phyloP scores from a whole-genome alignment of 1,140 invertebrate species.

The Caligus rogercresseyi region DNA sequence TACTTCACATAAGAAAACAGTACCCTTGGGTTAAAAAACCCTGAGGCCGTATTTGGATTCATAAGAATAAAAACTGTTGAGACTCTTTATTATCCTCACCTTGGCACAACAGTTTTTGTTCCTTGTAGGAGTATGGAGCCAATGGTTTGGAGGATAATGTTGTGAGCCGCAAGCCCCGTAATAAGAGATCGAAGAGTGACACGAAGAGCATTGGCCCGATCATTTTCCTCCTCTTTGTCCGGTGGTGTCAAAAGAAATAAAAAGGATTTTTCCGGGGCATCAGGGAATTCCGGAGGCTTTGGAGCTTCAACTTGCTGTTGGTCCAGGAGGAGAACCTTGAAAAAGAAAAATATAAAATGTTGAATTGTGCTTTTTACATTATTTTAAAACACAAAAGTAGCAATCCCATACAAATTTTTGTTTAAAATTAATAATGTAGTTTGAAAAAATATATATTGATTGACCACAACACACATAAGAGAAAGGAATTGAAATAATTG shows the following conservation, averaged over 20 bases:
- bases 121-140: slow-evolving; percentile 60
- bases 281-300: slow-evolving; percentile 23
- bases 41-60: background rate
- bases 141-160: slow-evolving; percentile 73
- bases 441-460: no score
- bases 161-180: slow-evolving; percentile 69
- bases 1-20: no score
- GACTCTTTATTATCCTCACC: slow-evolving; percentile 29
- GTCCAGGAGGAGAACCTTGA: slow-evolving; percentile 47
- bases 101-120: slow-evolving; percentile 34
- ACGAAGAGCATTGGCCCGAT: slow-evolving; percentile 36
- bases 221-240: slow-evolving; percentile 6
- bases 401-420: no score
- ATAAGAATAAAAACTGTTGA: background rate
- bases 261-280: slow-evolving; percentile 24
- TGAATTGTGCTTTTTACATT: no score
- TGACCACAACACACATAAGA: no score
- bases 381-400: no score
- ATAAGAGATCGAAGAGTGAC: slow-evolving; percentile 69
- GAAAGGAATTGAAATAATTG: no score
- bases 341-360: no score
- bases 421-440: no score
- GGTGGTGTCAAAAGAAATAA: slow-evolving; percentile 12
- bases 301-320: slow-evolving; percentile 33
- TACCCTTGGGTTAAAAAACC: no score